These are phyloP conservation scores for Actinia tenebrosa DNA, from an alignment of 64 coral and sea anemone species.

Conservation along the genomic window DNA sequence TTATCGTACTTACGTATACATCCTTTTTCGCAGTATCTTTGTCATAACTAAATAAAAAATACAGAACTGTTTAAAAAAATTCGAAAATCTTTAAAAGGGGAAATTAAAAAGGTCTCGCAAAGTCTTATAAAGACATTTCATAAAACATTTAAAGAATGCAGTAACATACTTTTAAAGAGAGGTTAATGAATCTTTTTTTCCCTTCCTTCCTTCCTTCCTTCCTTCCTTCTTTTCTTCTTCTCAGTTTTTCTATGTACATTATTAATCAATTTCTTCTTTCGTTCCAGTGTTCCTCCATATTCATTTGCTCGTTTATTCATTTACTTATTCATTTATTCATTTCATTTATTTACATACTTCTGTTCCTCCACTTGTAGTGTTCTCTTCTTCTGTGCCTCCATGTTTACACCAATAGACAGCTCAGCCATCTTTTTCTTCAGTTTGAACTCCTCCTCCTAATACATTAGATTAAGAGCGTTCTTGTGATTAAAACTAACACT, in stretches of 20 bases:
- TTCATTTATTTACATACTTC: slow-evolving; percentile 36
- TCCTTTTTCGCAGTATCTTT: neutral
- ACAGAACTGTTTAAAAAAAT: neutral
- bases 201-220: no score
- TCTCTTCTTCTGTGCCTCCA: slow-evolving; percentile 83
- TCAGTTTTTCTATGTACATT: no score
- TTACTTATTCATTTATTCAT: neutral
- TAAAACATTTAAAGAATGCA: no score
- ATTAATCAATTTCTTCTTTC: no score
- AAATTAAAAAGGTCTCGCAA: no score
- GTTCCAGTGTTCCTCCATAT: no score
- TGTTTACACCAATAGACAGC: slow-evolving; percentile 75
- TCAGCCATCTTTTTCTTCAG: slow-evolving; percentile 89
- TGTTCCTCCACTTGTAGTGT: slow-evolving; percentile 62
- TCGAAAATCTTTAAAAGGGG: neutral
- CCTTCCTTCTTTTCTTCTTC: no score
- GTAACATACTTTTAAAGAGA: no score
- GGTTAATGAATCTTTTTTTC: no score
- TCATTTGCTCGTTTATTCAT: no score
- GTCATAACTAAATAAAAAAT: neutral
- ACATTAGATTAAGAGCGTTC: neutral
- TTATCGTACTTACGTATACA: no score
- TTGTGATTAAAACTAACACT: neutral
- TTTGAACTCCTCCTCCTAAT: slow-evolving; percentile 71
- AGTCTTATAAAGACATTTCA: no score